Evolutionary conservation across 2,888 invertebrate species (phyloP), one percentile per base, ranked within the genome.

Genomic region (Napeogenes sylphis): DNA sequence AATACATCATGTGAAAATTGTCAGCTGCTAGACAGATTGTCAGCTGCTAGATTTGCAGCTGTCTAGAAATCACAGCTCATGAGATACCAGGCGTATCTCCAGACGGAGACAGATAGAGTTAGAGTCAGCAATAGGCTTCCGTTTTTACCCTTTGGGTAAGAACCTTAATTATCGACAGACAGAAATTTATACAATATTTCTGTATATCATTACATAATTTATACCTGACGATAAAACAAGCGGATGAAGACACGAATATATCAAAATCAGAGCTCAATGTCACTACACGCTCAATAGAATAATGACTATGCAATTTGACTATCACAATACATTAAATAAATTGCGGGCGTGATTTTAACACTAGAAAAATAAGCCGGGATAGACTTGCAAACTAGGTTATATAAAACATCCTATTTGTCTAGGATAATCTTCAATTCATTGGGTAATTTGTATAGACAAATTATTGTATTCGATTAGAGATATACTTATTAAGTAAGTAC

Each of bases 281-380:
- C 66, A 59, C 66, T 62, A 68, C 64, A 69, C 51, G 61, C 68
- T 69, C 72, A 83, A 86, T 84, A 79, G 83, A 75, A 84, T 86
- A 85, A 85, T 86, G 72, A 77, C 63, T 61, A 70, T 68, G 73
- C 78, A 82, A 82, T 82, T 82, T 79, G 69, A 63, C 64, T 65
- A 72, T 72, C 71, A 73, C 70, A 64, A 68, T 72, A 46, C n/a
- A 51, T 51, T 51, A 51, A n/a, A 21, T 68, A 64, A 68, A 68
- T 64, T 59, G 21, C 21, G 21, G 63, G 61, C 58, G 63, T 61
- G 63, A 61, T 59, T 59, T 33, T 51, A 14, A 42, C 45, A 35
- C 38, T 56, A 47, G 55, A 47, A 51, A 14, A 55, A 42, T 42
- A 30, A 45, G 10, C 38, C 12, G 47, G 56, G 30, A 56, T 61